These are phyloP conservation scores for Matsumyia berberina DNA, from an alignment of 2,888 invertebrate species.

Conservation along the genomic window DNA sequence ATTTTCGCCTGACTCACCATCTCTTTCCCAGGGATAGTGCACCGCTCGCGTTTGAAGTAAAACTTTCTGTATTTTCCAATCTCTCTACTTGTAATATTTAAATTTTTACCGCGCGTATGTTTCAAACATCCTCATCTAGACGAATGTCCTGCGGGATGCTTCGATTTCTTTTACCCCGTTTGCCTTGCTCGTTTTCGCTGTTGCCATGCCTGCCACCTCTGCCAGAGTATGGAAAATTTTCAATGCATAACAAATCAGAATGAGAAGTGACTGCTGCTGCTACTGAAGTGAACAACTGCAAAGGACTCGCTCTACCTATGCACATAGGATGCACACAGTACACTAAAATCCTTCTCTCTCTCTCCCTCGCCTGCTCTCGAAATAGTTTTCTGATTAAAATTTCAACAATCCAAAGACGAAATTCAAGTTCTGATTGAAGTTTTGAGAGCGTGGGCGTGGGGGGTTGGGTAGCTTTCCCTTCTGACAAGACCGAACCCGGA, in stretches of 20 bases:
- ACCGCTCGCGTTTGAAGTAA: background rate
- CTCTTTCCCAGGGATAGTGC: background rate
- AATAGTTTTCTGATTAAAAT: slow-evolving; percentile 67
- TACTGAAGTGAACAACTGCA: slow-evolving; percentile 52
- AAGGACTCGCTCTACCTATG: slow-evolving; percentile 39
- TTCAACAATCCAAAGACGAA: slow-evolving; percentile 58
- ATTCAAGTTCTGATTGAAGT: slow-evolving; percentile 67
- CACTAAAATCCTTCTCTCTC: slow-evolving; percentile 1
- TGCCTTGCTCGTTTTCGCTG: background rate
- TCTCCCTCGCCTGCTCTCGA: background rate
- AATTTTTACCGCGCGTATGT: slow-evolving; percentile 56
- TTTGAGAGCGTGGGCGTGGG: slow-evolving; percentile 26
- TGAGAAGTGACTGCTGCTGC: slow-evolving; percentile 44
- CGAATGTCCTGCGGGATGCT: slow-evolving; percentile 65
- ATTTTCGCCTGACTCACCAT: background rate
- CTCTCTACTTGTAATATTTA: slow-evolving; percentile 53
- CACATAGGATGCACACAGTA: background rate
- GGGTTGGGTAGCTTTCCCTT: background rate
- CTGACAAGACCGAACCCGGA: background rate
- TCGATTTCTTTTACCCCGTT: slow-evolving; percentile 45
- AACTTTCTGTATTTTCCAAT: slow-evolving; percentile 42
- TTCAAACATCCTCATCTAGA: slow-evolving; percentile 29
- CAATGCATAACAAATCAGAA: slow-evolving; percentile 70
- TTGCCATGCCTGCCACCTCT: background rate
- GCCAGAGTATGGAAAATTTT: slow-evolving; percentile 45